Base-by-base conservation (phyloP, 2,113 vertebrate genomes). In the Tetrao urogallus region DNA sequence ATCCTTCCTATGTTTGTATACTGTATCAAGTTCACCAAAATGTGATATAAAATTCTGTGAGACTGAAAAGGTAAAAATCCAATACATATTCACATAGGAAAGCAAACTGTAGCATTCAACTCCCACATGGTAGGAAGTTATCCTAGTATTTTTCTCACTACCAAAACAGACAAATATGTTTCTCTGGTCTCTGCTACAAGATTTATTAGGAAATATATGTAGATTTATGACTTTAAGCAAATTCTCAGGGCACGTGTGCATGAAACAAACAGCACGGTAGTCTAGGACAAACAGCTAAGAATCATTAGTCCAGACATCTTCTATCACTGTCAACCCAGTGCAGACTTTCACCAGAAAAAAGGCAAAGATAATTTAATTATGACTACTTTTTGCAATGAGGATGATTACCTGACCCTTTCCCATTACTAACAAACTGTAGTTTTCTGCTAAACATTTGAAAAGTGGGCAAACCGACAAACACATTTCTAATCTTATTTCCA, bases 401-500 rank as follows among this genome's bases (percentile, higher is more conserved):
- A 43, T 45, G 20, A 67, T 22, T 86, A 84, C 72, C 48, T 88
- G 13, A 71, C 54, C 45, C 18, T 47, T 82, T 19, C 34, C 40
- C n/a, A 38, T 21, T 48, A 57, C 40, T 48, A 28, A n/a, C 40
- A 54, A 52, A 13, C 50, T 9, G 3, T 19, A 27, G 30, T 60
- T 57, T 82, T 54, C 70, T 64, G 72, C 34, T 8, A 4, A 67
- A 67, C 17, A 43, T 16, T 54, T 81, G 74, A 95, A 90, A 81
- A 87, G 43, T 6, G 89, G 36, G 52, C 7, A 86, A 91, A 91
- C 25, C 3, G 13, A 67, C 9, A 88, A 21, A 77, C 45, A 48
- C 12, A n/a, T 58, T 92, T 88, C 78, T 57, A 40, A 73, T 80
- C 2, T 77, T 74, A 43, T 91, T 66, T 24, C 69, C 38, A 82